Evolutionary conservation across 2,888 invertebrate species (phyloP).

Genomic region (Cetonia aurata): DNA sequence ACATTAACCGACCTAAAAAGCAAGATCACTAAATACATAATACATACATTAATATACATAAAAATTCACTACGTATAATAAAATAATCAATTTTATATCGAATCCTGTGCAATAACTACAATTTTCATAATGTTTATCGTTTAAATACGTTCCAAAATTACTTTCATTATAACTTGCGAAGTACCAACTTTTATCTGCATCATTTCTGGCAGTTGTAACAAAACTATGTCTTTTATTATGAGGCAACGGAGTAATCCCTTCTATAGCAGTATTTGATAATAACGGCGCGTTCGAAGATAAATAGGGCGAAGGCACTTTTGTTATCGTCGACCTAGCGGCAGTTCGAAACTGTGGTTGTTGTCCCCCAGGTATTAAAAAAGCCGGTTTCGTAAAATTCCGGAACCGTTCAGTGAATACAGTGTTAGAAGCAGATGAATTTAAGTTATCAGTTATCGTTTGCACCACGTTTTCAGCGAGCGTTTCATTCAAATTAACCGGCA

Average conservation of each 20-base stretch:
- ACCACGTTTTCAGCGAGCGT: conserved; percentile 2
- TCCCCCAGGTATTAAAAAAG: conserved; percentile 74
- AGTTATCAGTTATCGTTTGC: not conserved
- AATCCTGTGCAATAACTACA: not conserved
- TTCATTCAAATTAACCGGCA: conserved; percentile 42
- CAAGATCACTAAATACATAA: no score
- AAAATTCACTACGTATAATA: conserved; percentile 22
- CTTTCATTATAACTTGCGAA: conserved; percentile 86
- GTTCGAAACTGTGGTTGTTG: conserved; percentile 66
- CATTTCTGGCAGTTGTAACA: conserved; percentile 57
- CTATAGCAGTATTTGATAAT: conserved; percentile 50
- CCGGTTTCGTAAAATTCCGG: conserved; percentile 66
- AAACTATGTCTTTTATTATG: conserved; percentile 24
- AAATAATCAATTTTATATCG: conserved; percentile 21
- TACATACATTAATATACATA: conserved; percentile 10
- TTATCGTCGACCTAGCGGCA: conserved; percentile 72
- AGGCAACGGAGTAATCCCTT: conserved; percentile 46
- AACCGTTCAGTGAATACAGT: conserved; percentile 37
- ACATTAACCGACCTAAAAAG: not conserved
- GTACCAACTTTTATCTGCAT: conserved; percentile 74
- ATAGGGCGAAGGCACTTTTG: conserved; percentile 70
- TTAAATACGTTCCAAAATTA: conserved; percentile 45
- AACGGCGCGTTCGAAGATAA: conserved; percentile 53
- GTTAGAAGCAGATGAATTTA: conserved; percentile 11
- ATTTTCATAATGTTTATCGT: conserved; percentile 11